Evolutionary conservation across 2,113 vertebrate genomes (phyloP).

Genomic region (Canis aureus): DNA sequence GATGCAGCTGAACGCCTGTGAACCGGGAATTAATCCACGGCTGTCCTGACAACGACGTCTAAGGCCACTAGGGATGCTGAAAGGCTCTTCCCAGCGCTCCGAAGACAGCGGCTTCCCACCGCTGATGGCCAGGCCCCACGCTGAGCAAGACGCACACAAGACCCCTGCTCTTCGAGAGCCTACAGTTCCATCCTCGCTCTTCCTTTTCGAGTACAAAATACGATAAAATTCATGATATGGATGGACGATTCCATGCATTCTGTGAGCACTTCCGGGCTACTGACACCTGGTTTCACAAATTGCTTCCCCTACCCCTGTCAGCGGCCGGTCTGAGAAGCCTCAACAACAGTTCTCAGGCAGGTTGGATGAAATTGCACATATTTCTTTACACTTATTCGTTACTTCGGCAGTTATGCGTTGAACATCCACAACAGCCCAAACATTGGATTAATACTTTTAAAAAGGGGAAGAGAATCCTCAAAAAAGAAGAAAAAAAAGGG

Average conservation of each 20-base stretch:
- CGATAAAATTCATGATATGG: not conserved
- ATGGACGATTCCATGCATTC: not conserved
- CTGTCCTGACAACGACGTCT: fast-evolving
- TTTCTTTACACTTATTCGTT: not conserved
- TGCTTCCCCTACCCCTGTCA: not conserved
- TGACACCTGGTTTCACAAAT: not conserved
- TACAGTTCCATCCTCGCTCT: not conserved
- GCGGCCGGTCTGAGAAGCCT: not conserved
- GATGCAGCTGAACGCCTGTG: not conserved
- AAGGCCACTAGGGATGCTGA: not conserved
- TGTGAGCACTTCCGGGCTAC: not conserved
- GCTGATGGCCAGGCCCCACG: not conserved
- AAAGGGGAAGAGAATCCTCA: not conserved
- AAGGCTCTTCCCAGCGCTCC: no score
- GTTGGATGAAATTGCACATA: not conserved
- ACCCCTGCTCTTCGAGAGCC: not conserved
- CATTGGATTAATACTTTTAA: not conserved
- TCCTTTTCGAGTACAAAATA: not conserved
- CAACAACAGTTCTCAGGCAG: not conserved
- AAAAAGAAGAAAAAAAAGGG: not conserved
- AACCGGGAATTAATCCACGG: not conserved
- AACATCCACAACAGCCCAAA: not conserved
- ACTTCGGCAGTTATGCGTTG: not conserved
- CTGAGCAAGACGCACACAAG: not conserved
- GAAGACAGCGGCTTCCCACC: not conserved